Conservation (phyloP, 1,140 invertebrate species). For the Caenorhabditis elegans region DNA sequence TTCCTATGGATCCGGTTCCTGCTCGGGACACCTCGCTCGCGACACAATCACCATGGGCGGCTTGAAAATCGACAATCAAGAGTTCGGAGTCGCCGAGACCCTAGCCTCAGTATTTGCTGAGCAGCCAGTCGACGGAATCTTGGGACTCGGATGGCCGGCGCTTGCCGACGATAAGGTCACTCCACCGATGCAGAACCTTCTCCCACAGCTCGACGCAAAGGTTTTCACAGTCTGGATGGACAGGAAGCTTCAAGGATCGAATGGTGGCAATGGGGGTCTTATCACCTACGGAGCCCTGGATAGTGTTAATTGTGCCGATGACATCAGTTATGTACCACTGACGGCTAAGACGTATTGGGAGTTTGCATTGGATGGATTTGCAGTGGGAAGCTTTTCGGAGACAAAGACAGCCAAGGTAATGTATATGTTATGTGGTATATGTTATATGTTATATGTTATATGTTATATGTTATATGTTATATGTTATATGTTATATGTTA, state of each 20-base stretch:
- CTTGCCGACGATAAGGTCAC: constrained; percentile 41
- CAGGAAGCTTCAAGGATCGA: not conserved
- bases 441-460: too few species aligned
- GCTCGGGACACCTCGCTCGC: not conserved
- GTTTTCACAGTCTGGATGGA: constrained; percentile 54
- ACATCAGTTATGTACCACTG: constrained; percentile 40
- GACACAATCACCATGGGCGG: not conserved
- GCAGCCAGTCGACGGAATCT: constrained; percentile 47
- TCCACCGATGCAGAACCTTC: constrained; percentile 50
- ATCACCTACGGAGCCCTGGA: constrained; percentile 51
- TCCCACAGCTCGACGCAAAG: constrained; percentile 33
- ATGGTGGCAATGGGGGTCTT: constrained; percentile 31
- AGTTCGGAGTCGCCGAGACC: not conserved
- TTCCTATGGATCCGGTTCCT: too few species aligned
- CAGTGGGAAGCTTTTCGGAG: constrained; percentile 9
- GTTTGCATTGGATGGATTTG: constrained; percentile 40
- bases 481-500: too few species aligned
- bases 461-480: too few species aligned
- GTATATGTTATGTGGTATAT: too few species aligned
- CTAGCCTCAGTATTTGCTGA: constrained; percentile 40
- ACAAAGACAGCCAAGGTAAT: not conserved
- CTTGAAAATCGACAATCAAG: not conserved
- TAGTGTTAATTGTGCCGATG: constrained; percentile 39
- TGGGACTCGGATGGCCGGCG: constrained; percentile 49
- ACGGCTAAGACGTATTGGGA: constrained; percentile 43